Conservation (phyloP, 2,888 invertebrate species). For the Drosophila longiperda region DNA sequence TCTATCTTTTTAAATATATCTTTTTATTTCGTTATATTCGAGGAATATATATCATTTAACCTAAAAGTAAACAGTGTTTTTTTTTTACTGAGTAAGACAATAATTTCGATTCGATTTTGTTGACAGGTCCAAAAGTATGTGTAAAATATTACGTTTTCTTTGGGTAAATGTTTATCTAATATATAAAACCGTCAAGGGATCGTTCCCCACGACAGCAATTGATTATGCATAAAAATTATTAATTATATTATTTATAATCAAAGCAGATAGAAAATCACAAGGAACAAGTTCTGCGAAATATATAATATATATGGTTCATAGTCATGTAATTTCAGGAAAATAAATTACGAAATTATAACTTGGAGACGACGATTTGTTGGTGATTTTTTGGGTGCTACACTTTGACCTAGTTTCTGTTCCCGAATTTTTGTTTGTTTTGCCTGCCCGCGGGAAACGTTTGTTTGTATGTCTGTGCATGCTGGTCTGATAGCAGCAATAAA, state of each 20-base stretch:
- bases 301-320: constrained; percentile 11
- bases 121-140: not conserved
- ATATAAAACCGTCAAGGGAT: not conserved
- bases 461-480: constrained; percentile 15
- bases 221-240: too few relatives aligned
- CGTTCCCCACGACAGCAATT: not conserved
- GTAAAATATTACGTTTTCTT: not conserved
- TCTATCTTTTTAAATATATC: not conserved
- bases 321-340: constrained; percentile 14
- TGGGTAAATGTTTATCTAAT: not conserved
- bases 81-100: not conserved
- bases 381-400: constrained; percentile 28
- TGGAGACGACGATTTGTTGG: constrained; percentile 2
- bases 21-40: not conserved
- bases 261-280: not conserved
- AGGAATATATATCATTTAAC: too few relatives aligned
- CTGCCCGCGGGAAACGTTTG: constrained; percentile 19
- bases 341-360: constrained; percentile 37
- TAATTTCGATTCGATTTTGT: not conserved
- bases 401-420: constrained; percentile 64
- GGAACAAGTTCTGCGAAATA: not conserved
- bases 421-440: constrained; percentile 47
- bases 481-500: constrained; percentile 70
- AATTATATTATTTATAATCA: too few relatives aligned
- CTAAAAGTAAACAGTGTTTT: not conserved